Evolutionary conservation across 2,888 invertebrate species (phyloP).

Genomic region (Oxyscelio sp.): DNA sequence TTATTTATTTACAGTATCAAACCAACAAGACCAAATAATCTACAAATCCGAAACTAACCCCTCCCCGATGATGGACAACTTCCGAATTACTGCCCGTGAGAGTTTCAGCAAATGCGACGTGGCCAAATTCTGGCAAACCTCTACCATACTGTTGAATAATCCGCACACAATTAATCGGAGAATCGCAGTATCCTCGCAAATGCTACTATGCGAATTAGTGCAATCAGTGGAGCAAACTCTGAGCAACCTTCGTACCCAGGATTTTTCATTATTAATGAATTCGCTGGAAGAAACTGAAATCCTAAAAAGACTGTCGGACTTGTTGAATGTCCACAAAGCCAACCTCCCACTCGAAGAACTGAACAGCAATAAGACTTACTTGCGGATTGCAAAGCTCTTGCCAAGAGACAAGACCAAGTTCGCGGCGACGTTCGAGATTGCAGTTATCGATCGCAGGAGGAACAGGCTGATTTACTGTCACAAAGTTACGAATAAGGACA

Average conservation of each 20-base stretch:
- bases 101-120: neutral
- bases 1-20: conserved; percentile 80
- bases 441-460: conserved; percentile 86
- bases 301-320: conserved; percentile 27
- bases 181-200: conserved; percentile 89
- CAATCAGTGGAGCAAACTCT: conserved; percentile 48
- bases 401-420: conserved; percentile 86
- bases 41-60: conserved; percentile 25
- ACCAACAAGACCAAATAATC: conserved; percentile 61
- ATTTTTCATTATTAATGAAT: conserved; percentile 40
- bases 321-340: conserved; percentile 63
- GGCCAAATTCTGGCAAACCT: conserved; percentile 91
- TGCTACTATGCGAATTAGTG: conserved; percentile 75
- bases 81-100: conserved; percentile 41
- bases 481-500: conserved; percentile 86
- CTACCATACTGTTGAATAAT: conserved; percentile 91
- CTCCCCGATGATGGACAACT: conserved; percentile 67
- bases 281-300: conserved; percentile 54
- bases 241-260: conserved; percentile 47
- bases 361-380: conserved; percentile 80
- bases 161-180: conserved; percentile 93
- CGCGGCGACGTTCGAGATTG: conserved; percentile 87
- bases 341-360: conserved; percentile 43
- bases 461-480: conserved; percentile 89
- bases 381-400: conserved; percentile 88